These are phyloP conservation scores for Rhinogobius similis DNA, from an alignment of 2,113 vertebrate species.

Conservation along the genomic window DNA sequence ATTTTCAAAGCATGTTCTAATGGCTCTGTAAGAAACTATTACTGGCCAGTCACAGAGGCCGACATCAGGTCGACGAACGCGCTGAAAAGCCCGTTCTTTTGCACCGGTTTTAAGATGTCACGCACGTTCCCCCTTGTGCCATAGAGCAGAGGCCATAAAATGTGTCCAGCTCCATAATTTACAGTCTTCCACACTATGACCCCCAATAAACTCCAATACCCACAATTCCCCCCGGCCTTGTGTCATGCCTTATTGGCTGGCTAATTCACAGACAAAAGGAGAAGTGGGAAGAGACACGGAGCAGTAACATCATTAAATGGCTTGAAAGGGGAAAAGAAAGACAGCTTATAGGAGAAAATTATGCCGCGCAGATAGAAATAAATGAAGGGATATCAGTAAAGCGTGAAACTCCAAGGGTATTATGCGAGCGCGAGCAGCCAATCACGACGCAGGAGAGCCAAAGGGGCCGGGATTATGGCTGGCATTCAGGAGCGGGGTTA, in stretches of 20 bases:
- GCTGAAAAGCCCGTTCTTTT: neutral
- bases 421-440: constrained; percentile 45
- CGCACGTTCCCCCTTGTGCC: constrained; percentile 12
- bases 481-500: constrained; percentile 49
- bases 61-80: neutral
- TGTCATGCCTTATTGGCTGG: constrained; percentile 66
- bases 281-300: constrained; percentile 34
- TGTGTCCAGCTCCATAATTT: constrained; percentile 27
- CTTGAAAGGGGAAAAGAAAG: constrained; percentile 46
- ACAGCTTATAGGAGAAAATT: constrained; percentile 38
- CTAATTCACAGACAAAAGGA: constrained; percentile 60
- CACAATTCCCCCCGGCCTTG: constrained; percentile 58
- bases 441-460: constrained; percentile 44
- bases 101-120: constrained; percentile 21
- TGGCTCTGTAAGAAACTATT: neutral
- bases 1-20: neutral
- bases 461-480: constrained; percentile 48
- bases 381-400: constrained; percentile 65
- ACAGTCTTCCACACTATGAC: constrained; percentile 40
- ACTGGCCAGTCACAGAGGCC: neutral
- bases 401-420: constrained; percentile 51
- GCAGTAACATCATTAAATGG: constrained; percentile 47
- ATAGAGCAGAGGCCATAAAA: constrained; percentile 29
- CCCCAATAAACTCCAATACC: constrained; percentile 59
- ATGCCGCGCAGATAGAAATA: constrained; percentile 48